These are phyloP conservation scores for Ictalurus punctatus DNA, from an alignment of 2,113 vertebrate genomes.

Conservation along the genomic window DNA sequence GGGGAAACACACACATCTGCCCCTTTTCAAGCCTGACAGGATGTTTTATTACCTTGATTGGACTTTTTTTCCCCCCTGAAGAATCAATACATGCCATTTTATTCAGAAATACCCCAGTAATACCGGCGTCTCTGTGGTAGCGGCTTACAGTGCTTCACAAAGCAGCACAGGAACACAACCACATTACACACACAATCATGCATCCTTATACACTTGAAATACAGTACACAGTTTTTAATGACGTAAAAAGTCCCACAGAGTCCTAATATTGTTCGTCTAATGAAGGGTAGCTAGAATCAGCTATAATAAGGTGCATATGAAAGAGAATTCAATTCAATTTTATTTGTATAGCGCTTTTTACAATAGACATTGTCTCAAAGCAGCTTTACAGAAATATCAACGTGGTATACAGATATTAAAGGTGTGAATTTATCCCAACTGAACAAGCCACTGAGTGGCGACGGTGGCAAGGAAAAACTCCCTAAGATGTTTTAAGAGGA, in stretches of 20 bases:
- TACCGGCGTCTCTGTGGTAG: not conserved
- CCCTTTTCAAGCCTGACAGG: not conserved
- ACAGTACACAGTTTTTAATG: not conserved
- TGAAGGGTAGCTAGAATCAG: not conserved
- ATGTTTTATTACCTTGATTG: constrained; percentile 2
- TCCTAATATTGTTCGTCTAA: not conserved
- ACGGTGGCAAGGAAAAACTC: no score
- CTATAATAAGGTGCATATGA: not conserved
- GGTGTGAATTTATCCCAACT: no score
- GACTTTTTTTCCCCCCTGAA: not conserved
- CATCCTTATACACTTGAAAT: not conserved
- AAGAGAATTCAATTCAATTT: no score
- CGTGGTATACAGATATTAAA: no score
- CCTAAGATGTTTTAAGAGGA: no score
- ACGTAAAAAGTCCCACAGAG: not conserved
- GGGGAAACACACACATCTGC: not conserved
- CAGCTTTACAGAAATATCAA: no score
- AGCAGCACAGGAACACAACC: not conserved
- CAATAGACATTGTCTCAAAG: no score
- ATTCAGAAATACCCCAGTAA: not conserved
- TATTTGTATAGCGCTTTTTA: no score
- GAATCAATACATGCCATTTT: not conserved
- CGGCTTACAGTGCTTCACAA: not conserved
- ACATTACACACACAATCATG: not conserved
- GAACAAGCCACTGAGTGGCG: no score